Percentiles rank a stretch among this genome's conserved stretches.
phyloP scores from a whole-genome alignment of 2,888 invertebrate genomes.

The Agelastica alni region DNA sequence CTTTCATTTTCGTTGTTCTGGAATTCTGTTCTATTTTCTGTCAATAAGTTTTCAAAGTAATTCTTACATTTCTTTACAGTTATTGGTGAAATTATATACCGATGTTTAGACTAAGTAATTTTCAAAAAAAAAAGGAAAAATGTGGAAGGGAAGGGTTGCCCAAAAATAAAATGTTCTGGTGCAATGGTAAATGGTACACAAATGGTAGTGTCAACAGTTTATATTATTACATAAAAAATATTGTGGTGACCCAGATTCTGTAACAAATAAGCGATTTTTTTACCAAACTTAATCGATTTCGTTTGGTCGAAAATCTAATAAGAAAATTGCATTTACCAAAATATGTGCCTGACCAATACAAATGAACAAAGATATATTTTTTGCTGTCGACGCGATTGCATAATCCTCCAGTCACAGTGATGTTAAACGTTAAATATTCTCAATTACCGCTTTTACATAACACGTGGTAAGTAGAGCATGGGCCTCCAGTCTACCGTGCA shows the following conservation, averaged over 20 bases:
- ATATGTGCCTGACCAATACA: conserved; percentile 31
- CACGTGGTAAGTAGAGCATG: conserved; percentile 55
- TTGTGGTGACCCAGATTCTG: conserved; percentile 7
- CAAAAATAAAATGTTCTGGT: too few species aligned
- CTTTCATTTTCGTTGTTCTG: too few species aligned
- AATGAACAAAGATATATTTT: conserved; percentile 29
- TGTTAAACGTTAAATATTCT: conserved; percentile 54
- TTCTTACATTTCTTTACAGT: too few species aligned
- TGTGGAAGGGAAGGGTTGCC: too few species aligned
- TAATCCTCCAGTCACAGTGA: conserved; percentile 45
- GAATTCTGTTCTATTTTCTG: too few species aligned
- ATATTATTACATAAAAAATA: not conserved
- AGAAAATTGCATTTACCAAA: conserved; percentile 12
- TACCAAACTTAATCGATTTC: conserved; percentile 12
- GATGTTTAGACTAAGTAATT: too few species aligned
- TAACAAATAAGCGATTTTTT: not conserved
- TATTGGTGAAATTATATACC: too few species aligned
- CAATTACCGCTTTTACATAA: conserved; percentile 55
- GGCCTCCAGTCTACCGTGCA: conserved; percentile 51
- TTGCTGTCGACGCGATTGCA: conserved; percentile 26
- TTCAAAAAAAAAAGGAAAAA: too few species aligned
- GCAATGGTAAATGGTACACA: too few species aligned
- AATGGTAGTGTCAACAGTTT: not conserved
- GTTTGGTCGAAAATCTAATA: conserved; percentile 17
- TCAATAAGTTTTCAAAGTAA: too few species aligned